phyloP scores from a whole-genome alignment of 2,113 vertebrate species.

The Coreoperca whiteheadi region DNA sequence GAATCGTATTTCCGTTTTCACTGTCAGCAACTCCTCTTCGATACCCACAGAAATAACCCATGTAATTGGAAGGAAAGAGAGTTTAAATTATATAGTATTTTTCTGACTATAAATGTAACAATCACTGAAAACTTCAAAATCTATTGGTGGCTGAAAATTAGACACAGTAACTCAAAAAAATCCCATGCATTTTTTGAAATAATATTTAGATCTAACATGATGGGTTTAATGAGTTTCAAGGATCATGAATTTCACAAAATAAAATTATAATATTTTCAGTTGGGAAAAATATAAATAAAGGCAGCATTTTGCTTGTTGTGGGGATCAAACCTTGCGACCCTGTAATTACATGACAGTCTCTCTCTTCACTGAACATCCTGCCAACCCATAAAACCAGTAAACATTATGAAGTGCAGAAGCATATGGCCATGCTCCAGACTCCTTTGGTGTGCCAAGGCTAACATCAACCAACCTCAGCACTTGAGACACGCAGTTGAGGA shows the following conservation, averaged over 20 bases:
- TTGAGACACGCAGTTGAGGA: conserved; percentile 64
- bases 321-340: conserved; percentile 24
- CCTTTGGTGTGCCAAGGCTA: conserved; percentile 57
- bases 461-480: conserved; percentile 62
- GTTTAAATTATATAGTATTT: conserved; percentile 5
- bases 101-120: neutral
- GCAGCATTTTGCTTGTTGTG: conserved; percentile 7
- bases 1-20: neutral
- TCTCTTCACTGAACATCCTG: conserved; percentile 27
- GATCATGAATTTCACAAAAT: neutral
- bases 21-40: neutral
- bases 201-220: neutral
- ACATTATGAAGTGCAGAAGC: conserved; percentile 56
- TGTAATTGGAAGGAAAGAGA: conserved; percentile 1
- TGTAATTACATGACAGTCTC: conserved; percentile 46
- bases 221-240: neutral
- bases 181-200: neutral
- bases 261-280: neutral
- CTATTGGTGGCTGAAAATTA: neutral
- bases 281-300: conserved; percentile 15
- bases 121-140: neutral
- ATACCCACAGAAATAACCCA: neutral
- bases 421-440: conserved; percentile 47
- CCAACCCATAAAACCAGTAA: conserved; percentile 55
- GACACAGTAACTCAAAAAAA: neutral